Percentiles rank a stretch among this genome's conserved stretches.
Conservation (phyloP, 2,113 vertebrate species). For the Cromileptes altivelis region DNA sequence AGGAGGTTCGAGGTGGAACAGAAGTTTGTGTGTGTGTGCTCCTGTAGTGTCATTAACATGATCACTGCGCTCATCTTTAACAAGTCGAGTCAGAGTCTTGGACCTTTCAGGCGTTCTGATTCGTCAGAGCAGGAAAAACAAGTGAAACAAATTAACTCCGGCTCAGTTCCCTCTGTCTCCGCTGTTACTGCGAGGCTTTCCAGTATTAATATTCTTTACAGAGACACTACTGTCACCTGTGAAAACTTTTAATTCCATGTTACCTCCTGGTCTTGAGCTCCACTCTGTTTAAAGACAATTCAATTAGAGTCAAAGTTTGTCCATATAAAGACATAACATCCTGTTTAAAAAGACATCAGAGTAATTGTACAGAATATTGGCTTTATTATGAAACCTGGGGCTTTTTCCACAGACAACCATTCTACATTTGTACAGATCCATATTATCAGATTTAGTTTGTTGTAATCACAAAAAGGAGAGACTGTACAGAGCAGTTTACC, state of each 20-base stretch:
- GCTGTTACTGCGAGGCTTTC: neutral
- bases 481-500: slow-evolving; percentile 66
- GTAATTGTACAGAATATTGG: slow-evolving; percentile 89
- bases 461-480: slow-evolving; percentile 63
- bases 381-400: slow-evolving; percentile 94
- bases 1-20: neutral
- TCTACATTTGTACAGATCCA: slow-evolving; percentile 89
- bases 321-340: neutral
- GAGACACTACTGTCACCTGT: no score
- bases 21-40: neutral
- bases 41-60: neutral
- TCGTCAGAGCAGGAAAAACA: neutral
- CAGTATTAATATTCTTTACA: no score
- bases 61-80: no score
- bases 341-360: slow-evolving; percentile 31
- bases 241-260: neutral
- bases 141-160: neutral
- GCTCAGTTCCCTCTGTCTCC: neutral
- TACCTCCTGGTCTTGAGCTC: neutral
- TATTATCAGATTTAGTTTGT: slow-evolving; percentile 78
- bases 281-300: neutral
- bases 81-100: neutral
- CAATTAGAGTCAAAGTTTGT: neutral
- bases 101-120: neutral
- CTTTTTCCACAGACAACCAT: slow-evolving; percentile 86